Percentiles rank a stretch among this genome's conserved stretches.
Conservation (phyloP, 23 tunicate species). For the Botrylloides violaceus region DNA sequence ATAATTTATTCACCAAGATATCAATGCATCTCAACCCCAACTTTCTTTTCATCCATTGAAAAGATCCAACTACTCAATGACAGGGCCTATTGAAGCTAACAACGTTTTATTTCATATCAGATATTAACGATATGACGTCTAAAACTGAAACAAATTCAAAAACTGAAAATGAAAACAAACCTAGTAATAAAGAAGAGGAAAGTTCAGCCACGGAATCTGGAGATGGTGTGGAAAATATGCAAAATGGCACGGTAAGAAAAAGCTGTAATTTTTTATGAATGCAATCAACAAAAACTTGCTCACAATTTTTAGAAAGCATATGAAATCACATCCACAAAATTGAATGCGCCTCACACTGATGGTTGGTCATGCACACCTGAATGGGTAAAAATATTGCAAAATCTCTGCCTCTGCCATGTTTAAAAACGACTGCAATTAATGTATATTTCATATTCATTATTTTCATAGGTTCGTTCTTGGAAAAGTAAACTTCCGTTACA, state of each 20-base stretch:
- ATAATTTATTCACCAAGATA: too few relatives aligned
- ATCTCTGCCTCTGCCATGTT: background rate
- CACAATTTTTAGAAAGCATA: background rate
- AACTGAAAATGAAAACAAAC: background rate
- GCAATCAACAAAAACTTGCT: too few relatives aligned
- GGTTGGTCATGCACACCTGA: slow-evolving; percentile 27
- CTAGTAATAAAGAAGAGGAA: slow-evolving; percentile 6
- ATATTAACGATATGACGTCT: slow-evolving; percentile 17
- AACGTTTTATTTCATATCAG: background rate
- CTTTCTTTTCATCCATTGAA: too few relatives aligned
- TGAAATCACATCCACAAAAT: background rate
- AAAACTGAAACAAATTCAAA: slow-evolving; percentile 2
- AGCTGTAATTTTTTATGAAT: too few relatives aligned
- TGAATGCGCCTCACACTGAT: background rate
- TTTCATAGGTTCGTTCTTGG: slow-evolving; percentile 82
- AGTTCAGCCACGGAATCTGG: slow-evolving; percentile 7
- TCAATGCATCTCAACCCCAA: too few relatives aligned
- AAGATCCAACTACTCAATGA: too few relatives aligned
- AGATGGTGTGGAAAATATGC: background rate
- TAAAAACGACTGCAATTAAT: background rate
- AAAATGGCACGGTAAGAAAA: too few relatives aligned
- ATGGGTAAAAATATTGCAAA: background rate
- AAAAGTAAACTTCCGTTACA: slow-evolving; percentile 86
- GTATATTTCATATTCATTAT: background rate
- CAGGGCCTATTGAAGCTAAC: too few relatives aligned